Base-by-base conservation (phyloP, 2,113 vertebrate species). In the Apaloderma vittatum region DNA sequence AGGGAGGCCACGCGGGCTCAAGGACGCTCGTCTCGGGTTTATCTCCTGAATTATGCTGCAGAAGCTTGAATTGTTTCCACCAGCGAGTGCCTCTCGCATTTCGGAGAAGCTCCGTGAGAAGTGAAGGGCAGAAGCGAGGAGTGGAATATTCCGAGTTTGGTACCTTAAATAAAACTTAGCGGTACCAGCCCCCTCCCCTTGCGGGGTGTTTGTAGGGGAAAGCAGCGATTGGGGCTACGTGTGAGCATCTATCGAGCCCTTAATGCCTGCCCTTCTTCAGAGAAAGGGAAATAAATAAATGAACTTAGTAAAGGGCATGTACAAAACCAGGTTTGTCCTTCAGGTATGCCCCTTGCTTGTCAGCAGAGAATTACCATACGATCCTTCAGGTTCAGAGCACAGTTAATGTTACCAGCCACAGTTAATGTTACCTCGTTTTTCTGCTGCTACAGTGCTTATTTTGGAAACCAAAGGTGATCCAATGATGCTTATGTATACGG, bases 41-140 rank as follows among this genome's bases (percentile, higher is more conserved):
- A 22, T 65, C 57, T 83, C 66, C 75, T 9, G 49, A 68, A 66
- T 45, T 29, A 6, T 2, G 0, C 74, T 75, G 71, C 58, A 48
- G 52, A 15, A 82, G 48, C 78, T 46, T 57, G 52, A 45, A 18
- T 55, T 72, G 62, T 48, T 76, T 79, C 75, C 62, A 12, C 48
- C 66, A 26, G 82, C 62, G 46, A 48, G 24, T 0, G 0, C 70
- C 81, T 71, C 83, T 62, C 0, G 0, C 1, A 0, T 43, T 72
- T 18, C 0, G 1, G 62, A 63, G 37, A 46, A 79, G 52, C 61
- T 79, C 34, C 1, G 1, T 23, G 43, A 30, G 49, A 45, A 54
- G 21, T 2, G 37, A 79, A 72, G 82, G 78, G 32, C 0, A 2
- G 12, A 46, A 37, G 22, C 5, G 57, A 40, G 30, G 23, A 21